phyloP scores from a whole-genome alignment of 2,888 invertebrate genomes.

The Agrilus mali region DNA sequence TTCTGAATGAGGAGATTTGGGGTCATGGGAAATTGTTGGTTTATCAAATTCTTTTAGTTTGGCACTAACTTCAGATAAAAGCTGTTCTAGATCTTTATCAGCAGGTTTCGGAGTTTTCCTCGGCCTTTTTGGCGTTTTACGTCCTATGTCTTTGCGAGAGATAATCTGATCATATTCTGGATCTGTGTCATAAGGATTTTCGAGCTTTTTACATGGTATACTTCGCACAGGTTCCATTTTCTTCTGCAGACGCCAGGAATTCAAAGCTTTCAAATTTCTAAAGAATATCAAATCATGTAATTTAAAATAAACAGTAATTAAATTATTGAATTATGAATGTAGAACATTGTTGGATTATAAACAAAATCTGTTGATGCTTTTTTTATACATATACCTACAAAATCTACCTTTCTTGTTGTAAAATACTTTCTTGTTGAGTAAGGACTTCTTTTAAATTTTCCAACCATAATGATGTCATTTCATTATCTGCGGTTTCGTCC shows the following conservation, averaged over 20 bases:
- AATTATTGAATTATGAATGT: not conserved
- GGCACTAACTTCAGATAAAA: constrained; percentile 30
- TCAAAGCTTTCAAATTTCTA: constrained; percentile 37
- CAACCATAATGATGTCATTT: constrained; percentile 39
- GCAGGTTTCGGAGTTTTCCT: constrained; percentile 30
- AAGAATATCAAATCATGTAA: constrained; percentile 1
- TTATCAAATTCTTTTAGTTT: constrained; percentile 3
- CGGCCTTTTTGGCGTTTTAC: too few species aligned
- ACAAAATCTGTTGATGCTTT: too few species aligned
- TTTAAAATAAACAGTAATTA: too few species aligned
- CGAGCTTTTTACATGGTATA: constrained; percentile 4
- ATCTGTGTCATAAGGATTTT: constrained; percentile 42
- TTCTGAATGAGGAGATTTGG: constrained; percentile 40
- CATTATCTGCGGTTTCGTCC: constrained; percentile 31
- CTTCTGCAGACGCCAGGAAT: constrained; percentile 38
- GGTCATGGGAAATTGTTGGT: constrained; percentile 8
- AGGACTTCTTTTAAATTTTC: constrained; percentile 44
- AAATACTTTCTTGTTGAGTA: constrained; percentile 38
- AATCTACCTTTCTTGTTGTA: constrained; percentile 49
- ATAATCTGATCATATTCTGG: constrained; percentile 41
- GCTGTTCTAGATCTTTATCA: constrained; percentile 26
- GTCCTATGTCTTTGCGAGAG: constrained; percentile 28
- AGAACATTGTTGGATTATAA: too few species aligned
- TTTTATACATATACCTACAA: too few species aligned
- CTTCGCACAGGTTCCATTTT: constrained; percentile 17